phyloP scores from a whole-genome alignment of 2,797 vertebrate species.

The Alosa sapidissima region DNA sequence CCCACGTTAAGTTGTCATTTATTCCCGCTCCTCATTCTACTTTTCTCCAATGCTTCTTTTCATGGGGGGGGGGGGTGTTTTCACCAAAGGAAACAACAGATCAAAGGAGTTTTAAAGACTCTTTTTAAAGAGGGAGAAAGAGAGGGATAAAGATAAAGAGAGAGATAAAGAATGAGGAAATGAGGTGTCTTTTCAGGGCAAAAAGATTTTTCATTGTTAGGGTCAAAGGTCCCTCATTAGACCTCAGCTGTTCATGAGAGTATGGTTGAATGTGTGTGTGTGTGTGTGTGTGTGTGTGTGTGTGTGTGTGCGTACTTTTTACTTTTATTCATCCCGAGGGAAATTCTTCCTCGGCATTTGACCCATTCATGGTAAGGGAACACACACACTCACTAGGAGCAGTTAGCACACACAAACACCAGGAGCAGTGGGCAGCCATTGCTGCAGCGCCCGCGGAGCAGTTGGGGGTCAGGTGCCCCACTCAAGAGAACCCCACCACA shows the following conservation, averaged over 20 bases:
- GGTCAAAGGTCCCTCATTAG: not conserved
- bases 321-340: too few relatives aligned
- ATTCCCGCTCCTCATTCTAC: not conserved
- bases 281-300: slow-evolving; percentile 9
- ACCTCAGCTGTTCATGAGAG: not conserved
- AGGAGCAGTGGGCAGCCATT: too few relatives aligned
- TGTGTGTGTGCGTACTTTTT: too few relatives aligned
- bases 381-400: too few relatives aligned
- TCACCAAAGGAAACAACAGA: not conserved
- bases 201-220: not conserved
- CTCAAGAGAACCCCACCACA: not conserved
- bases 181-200: not conserved
- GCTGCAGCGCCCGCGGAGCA: too few relatives aligned
- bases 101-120: not conserved
- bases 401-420: too few relatives aligned
- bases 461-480: too few relatives aligned
- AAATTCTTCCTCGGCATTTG: not conserved
- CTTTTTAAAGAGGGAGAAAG: not conserved
- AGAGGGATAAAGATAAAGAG: not conserved
- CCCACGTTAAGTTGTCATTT: not conserved
- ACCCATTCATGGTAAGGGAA: not conserved
- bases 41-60: not conserved
- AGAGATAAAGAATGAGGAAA: not conserved
- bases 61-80: not conserved
- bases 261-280: not conserved